phyloP scores from a whole-genome alignment of 2,797 vertebrate genomes.

The Cynopterus sphinx region DNA sequence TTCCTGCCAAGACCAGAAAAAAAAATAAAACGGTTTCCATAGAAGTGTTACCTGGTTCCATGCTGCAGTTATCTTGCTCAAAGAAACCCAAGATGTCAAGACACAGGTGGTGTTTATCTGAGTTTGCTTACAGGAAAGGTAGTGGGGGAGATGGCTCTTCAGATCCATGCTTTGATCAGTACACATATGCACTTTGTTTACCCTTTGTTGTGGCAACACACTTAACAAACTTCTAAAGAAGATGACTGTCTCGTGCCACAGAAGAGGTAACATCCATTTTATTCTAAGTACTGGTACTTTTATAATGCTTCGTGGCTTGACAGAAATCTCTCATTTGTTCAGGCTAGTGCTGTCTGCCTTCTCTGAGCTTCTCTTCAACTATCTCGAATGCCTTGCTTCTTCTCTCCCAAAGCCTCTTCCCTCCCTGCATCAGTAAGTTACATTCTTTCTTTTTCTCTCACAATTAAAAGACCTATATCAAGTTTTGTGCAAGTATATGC shows the following conservation, averaged over 20 bases:
- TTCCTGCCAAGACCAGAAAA: neutral
- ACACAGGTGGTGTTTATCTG: neutral
- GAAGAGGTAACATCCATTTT: neutral
- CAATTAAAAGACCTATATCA: neutral
- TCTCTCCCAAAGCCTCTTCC: neutral
- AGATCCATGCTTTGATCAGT: neutral
- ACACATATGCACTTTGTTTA: neutral
- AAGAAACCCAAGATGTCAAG: neutral
- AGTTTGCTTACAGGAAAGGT: neutral
- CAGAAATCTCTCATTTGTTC: neutral
- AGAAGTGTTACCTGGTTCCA: neutral
- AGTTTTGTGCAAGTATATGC: neutral
- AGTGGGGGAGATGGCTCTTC: neutral
- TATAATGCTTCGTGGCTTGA: neutral
- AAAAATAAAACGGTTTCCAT: neutral
- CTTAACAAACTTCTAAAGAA: neutral
- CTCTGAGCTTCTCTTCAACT: neutral
- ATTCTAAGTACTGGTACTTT: neutral
- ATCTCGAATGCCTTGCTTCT: neutral
- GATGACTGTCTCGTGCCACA: neutral
- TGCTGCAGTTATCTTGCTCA: neutral
- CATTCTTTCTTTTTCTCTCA: neutral
- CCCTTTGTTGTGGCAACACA: neutral
- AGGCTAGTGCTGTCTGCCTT: neutral
- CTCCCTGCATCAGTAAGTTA: neutral